Evolutionary conservation across 2,888 invertebrate species (phyloP), one percentile per base, ranked within the genome.

Genomic region (Hydropsyche betteni): DNA sequence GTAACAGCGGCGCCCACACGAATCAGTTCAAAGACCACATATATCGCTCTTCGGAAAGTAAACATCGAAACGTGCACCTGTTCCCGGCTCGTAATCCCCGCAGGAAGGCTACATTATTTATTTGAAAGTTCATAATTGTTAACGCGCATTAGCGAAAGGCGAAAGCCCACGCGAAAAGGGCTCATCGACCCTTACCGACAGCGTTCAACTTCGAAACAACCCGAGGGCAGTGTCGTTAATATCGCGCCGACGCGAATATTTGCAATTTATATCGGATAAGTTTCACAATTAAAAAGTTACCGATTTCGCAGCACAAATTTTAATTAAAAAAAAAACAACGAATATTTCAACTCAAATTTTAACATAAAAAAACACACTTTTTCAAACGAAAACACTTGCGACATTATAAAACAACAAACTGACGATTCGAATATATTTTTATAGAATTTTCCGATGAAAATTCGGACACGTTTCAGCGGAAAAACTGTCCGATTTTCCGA

Each of bases 231-330:
- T 64, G 34, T 64, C 64, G 64, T 64, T 36, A 64, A 36, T 64
- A 64, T 64, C n/a, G 64, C 36, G 34, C 36, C 33, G 36, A 2
- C 2, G 3, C 34, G 12, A 64, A 36, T 36, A 36, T 64, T 64
- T 36, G 64, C 36, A 64, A 64, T 64, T 64, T 64, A 64, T 64
- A 36, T 64, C n/a, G 64, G 61, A 61, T 33, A 61, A 61, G 61
- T 61, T 64, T 64, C 64, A 36, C 64, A 64, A 36, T 64, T 64
- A 64, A 36, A 64, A 64, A n/a, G 8, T 64, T 36, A 44, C 44
- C 44, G 44, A 44, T 44, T 24, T 2, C 1, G 44, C 3, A 2
- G 44, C 44, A 44, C 44, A 44, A 44, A 44, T 44, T 10, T 1
- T 44, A 44, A 24, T 24, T 44, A 44, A 44, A 44, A 44, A 44